Evolutionary conservation across 1,140 invertebrate genomes (phyloP).

Genomic region (Lasaia peninsularis): DNA sequence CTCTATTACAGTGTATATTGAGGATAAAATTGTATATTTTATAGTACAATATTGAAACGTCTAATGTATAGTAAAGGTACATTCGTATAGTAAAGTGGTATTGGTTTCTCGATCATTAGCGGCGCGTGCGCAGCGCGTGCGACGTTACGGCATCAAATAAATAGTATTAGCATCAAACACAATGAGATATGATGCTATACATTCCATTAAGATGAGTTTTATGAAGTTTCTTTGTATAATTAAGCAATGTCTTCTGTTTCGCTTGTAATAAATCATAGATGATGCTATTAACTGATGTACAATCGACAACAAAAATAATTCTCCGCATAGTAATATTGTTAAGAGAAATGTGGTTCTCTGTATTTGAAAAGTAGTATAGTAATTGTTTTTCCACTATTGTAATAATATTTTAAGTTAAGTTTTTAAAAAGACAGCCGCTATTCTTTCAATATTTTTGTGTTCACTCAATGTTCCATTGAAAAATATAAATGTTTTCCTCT

Average conservation of each 20-base stretch:
- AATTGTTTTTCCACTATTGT: too few relatives aligned
- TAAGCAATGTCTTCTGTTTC: slow-evolving; percentile 34
- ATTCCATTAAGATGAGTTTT: slow-evolving; percentile 32
- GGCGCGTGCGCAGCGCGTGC: slow-evolving; percentile 62
- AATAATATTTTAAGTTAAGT: too few relatives aligned
- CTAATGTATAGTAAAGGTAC: not conserved
- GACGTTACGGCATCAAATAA: slow-evolving; percentile 35
- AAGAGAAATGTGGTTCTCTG: not conserved
- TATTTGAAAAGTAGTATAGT: too few relatives aligned
- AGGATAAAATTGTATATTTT: too few relatives aligned
- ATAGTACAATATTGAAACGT: too few relatives aligned
- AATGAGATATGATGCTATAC: slow-evolving; percentile 42
- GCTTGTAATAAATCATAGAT: slow-evolving; percentile 33
- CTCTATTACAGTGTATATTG: too few relatives aligned
- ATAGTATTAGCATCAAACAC: slow-evolving; percentile 40
- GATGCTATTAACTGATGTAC: slow-evolving; percentile 9
- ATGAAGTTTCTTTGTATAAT: slow-evolving; percentile 28
- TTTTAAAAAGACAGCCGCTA: too few relatives aligned
- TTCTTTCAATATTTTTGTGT: too few relatives aligned
- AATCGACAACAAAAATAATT: not conserved
- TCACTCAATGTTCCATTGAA: too few relatives aligned
- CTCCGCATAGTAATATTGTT: too few relatives aligned
- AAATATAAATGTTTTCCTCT: too few relatives aligned
- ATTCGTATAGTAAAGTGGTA: slow-evolving; percentile 32
- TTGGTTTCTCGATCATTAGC: slow-evolving; percentile 49